Conservation (phyloP, 2,113 vertebrate genomes). For the Balaeniceps rex region DNA sequence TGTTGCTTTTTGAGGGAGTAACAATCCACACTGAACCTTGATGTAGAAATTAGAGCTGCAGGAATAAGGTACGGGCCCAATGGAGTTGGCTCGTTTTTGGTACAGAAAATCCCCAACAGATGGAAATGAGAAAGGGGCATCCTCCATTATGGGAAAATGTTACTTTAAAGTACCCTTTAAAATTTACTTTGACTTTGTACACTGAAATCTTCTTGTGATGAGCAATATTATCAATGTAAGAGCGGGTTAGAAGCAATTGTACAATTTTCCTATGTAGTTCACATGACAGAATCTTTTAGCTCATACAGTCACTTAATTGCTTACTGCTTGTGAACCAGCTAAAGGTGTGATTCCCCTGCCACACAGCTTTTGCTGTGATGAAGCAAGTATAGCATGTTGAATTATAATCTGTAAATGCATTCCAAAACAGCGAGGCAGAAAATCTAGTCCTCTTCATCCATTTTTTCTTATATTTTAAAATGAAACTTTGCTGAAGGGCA, state of each 20-base stretch:
- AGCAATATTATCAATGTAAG: not conserved
- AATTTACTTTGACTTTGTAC: not conserved
- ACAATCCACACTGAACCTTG: not conserved
- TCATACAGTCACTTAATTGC: not conserved
- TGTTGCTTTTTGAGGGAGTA: not conserved
- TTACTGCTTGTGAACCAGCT: not conserved
- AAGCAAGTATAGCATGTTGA: not conserved
- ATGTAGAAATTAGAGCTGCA: not conserved
- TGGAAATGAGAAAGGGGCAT: not conserved
- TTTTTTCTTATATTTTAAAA: not conserved
- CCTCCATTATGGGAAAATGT: not conserved
- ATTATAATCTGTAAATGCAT: not conserved
- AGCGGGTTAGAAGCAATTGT: not conserved
- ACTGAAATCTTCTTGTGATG: not conserved
- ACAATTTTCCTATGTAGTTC: not conserved
- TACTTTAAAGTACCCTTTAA: not conserved
- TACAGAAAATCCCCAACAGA: not conserved
- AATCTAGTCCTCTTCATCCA: not conserved
- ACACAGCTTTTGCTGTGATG: not conserved
- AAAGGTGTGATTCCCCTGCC: not conserved
- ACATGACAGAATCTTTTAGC: not conserved
- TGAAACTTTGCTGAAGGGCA: not conserved
- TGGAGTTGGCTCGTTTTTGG: not conserved
- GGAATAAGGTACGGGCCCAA: not conserved
- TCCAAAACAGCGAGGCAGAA: not conserved